A percentile compares a stretch with the other conserved stretches of the same genome.
Evolutionary conservation across 2,888 invertebrate genomes (phyloP).

Genomic region (Drosophila mimetica): DNA sequence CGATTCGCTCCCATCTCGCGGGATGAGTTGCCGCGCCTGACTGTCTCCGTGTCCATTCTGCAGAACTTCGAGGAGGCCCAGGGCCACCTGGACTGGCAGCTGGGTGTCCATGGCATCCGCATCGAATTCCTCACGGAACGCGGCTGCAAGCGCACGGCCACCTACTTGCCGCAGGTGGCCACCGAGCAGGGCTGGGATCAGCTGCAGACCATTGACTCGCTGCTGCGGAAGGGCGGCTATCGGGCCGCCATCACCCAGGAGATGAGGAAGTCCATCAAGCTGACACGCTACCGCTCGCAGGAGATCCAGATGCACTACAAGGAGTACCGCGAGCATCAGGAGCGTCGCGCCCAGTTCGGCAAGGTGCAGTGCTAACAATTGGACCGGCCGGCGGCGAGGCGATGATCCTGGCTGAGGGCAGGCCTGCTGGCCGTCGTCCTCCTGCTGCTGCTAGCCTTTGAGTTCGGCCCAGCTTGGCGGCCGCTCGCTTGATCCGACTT

Average conservation of each 20-base stretch:
- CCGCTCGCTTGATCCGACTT: slow-evolving; percentile 40
- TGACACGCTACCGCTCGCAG: slow-evolving; percentile 98
- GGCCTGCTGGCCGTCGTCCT: slow-evolving; percentile 65
- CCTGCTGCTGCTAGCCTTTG: slow-evolving; percentile 62
- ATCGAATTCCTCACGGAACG: slow-evolving; percentile 98
- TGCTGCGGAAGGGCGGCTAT: slow-evolving; percentile 98
- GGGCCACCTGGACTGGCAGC: slow-evolving; percentile 98
- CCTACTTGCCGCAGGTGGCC: slow-evolving; percentile 99
- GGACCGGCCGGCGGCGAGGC: slow-evolving; percentile 52
- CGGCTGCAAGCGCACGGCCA: slow-evolving; percentile 97
- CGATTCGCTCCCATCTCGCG: slow-evolving; percentile 96
- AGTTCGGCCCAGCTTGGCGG: slow-evolving; percentile 50
- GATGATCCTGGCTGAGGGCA: slow-evolving; percentile 73
- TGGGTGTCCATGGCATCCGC: slow-evolving; percentile 98
- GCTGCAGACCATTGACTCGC: slow-evolving; percentile 98
- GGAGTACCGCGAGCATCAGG: slow-evolving; percentile 87
- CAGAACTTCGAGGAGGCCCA: slow-evolving; percentile 96
- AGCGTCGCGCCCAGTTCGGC: slow-evolving; percentile 82
- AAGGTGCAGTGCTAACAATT: slow-evolving; percentile 84
- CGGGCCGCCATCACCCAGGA: slow-evolving; percentile 95
- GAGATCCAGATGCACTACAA: slow-evolving; percentile 95
- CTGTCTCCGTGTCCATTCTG: slow-evolving; percentile 97
- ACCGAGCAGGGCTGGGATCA: slow-evolving; percentile 99
- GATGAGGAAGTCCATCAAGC: slow-evolving; percentile 93
- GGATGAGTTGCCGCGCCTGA: slow-evolving; percentile 96